A percentile compares a stretch with the other conserved stretches of the same genome.
Evolutionary conservation across 1,140 invertebrate genomes (phyloP).

Genomic region (Venturia canescens): DNA sequence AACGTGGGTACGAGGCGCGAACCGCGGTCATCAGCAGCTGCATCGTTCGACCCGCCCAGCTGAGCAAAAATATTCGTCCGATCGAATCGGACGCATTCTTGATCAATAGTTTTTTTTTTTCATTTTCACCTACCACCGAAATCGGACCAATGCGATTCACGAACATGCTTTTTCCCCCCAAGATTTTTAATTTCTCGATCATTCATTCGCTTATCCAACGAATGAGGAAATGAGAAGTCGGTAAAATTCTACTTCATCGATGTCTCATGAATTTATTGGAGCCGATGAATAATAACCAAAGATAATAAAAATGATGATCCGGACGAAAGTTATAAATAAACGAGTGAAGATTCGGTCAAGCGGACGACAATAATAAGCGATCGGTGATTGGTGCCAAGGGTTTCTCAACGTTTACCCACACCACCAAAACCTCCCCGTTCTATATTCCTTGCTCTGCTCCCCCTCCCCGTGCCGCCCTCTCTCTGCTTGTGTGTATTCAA

Average conservation of each 20-base stretch:
- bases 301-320: background rate
- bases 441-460: slow-evolving; percentile 16
- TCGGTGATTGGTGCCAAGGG: slow-evolving; percentile 52
- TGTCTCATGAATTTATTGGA: no score
- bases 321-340: slow-evolving; percentile 41
- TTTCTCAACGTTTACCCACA: slow-evolving; percentile 60
- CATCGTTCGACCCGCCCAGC: no score
- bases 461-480: background rate
- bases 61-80: background rate
- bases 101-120: no score
- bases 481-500: background rate
- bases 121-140: no score
- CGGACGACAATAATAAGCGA: slow-evolving; percentile 45
- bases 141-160: no score
- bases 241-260: no score
- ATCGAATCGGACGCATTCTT: no score
- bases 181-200: no score
- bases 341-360: slow-evolving; percentile 21
- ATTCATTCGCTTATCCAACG: no score
- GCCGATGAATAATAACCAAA: background rate
- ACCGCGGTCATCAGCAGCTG: background rate
- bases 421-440: background rate
- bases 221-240: no score
- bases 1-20: slow-evolving; percentile 53
- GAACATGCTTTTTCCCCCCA: no score